phyloP scores from a whole-genome alignment of 1,140 invertebrate species.

The Spodoptera litura region DNA sequence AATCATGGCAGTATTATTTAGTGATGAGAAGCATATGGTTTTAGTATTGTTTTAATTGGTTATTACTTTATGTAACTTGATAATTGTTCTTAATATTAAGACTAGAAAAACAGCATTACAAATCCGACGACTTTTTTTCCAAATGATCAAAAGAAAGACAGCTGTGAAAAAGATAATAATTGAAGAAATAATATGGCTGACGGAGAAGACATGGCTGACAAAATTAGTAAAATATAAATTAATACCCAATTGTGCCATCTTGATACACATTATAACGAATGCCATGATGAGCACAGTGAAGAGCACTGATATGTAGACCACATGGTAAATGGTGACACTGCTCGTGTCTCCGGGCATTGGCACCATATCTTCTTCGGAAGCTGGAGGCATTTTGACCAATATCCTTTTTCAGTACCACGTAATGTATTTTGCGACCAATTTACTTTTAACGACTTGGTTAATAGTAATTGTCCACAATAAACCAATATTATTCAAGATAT shows the following conservation, averaged over 20 bases:
- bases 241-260: slow-evolving; percentile 66
- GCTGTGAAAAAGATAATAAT: too few relatives aligned
- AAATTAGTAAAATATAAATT: slow-evolving; percentile 27
- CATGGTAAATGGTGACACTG: slow-evolving; percentile 37
- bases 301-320: slow-evolving; percentile 66
- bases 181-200: too few relatives aligned
- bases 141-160: too few relatives aligned
- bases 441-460: not conserved
- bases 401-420: not conserved
- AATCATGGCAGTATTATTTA: too few relatives aligned
- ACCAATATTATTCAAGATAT: not conserved
- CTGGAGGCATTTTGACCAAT: not conserved
- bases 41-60: too few relatives aligned
- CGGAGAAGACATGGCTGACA: not conserved
- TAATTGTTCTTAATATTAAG: too few relatives aligned
- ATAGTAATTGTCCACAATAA: not conserved
- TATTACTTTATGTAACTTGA: too few relatives aligned
- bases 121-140: too few relatives aligned
- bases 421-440: not conserved
- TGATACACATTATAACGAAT: slow-evolving; percentile 76
- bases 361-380: slow-evolving; percentile 5
- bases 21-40: too few relatives aligned
- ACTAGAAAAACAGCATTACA: too few relatives aligned
- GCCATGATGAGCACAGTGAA: slow-evolving; percentile 69
- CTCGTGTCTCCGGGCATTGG: not conserved